Evolutionary conservation across 2,113 vertebrate species (phyloP).

Genomic region (Oxygymnocypris stewartii): DNA sequence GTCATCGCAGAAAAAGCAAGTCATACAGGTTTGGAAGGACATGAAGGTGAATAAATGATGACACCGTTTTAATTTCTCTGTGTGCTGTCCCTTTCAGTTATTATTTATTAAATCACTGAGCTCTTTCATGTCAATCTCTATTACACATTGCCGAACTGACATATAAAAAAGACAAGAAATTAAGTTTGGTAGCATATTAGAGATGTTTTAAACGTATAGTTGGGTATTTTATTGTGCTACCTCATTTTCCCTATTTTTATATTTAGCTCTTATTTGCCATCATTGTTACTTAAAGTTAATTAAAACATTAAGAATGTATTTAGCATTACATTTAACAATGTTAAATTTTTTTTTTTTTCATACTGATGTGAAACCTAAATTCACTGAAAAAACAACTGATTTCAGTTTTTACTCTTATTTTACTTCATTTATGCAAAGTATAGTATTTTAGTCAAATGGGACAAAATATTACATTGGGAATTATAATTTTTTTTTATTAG

Average conservation of each 20-base stretch:
- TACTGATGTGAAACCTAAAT: neutral
- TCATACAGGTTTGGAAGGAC: neutral
- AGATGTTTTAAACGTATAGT: too few species aligned
- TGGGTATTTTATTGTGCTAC: too few species aligned
- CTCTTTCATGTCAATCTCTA: neutral
- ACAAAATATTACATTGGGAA: too few species aligned
- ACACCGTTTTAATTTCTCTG: neutral
- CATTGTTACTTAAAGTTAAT: too few species aligned
- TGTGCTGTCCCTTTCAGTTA: neutral
- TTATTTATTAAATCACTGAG: neutral
- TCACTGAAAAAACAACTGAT: neutral
- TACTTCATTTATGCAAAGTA: neutral
- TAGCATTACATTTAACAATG: neutral
- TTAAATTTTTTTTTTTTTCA: too few species aligned
- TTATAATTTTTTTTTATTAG: too few species aligned
- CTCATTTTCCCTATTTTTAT: neutral
- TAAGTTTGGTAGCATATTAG: too few species aligned
- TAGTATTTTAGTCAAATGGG: neutral
- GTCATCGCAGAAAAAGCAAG: neutral
- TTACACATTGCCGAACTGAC: too few species aligned
- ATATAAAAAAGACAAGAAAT: too few species aligned
- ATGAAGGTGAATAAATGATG: neutral
- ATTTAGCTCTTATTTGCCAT: too few species aligned
- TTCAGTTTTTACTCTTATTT: neutral
- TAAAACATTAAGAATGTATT: neutral